Conservation (phyloP, 2,888 invertebrate species). For the Tyria jacobaeae region DNA sequence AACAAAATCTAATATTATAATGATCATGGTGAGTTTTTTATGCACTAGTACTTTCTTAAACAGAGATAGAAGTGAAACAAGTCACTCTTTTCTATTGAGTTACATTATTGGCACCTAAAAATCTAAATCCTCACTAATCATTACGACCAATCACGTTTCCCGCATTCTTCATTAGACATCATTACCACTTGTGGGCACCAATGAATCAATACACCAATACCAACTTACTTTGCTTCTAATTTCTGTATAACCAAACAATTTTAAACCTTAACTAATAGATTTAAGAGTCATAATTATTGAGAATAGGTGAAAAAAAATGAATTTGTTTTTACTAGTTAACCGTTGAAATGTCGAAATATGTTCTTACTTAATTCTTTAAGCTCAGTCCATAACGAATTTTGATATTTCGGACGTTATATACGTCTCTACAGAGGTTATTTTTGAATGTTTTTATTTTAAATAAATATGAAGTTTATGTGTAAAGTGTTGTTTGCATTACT, state of each 20-base stretch:
- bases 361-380: constrained; percentile 51
- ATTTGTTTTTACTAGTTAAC: constrained; percentile 30
- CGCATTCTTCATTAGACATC: constrained; percentile 61
- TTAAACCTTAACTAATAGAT: constrained; percentile 14
- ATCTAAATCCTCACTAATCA: constrained; percentile 52
- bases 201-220: constrained; percentile 58
- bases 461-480: constrained; percentile 31
- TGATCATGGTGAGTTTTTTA: neutral
- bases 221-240: constrained; percentile 21
- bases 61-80: constrained; percentile 1
- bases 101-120: constrained; percentile 29
- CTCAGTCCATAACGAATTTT: constrained; percentile 25
- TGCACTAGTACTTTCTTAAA: constrained; percentile 1
- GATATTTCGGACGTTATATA: constrained; percentile 25
- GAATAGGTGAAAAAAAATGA: constrained; percentile 6
- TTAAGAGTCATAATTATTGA: constrained; percentile 18
- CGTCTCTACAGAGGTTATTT: constrained; percentile 37
- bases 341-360: constrained; percentile 53
- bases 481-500: constrained; percentile 55
- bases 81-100: constrained; percentile 22
- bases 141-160: constrained; percentile 61
- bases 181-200: constrained; percentile 59
- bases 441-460: constrained; percentile 20
- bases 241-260: constrained; percentile 31
- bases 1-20: neutral